Evolutionary conservation across 2,888 invertebrate species (phyloP).

Genomic region (Polydesmus complanatus): DNA sequence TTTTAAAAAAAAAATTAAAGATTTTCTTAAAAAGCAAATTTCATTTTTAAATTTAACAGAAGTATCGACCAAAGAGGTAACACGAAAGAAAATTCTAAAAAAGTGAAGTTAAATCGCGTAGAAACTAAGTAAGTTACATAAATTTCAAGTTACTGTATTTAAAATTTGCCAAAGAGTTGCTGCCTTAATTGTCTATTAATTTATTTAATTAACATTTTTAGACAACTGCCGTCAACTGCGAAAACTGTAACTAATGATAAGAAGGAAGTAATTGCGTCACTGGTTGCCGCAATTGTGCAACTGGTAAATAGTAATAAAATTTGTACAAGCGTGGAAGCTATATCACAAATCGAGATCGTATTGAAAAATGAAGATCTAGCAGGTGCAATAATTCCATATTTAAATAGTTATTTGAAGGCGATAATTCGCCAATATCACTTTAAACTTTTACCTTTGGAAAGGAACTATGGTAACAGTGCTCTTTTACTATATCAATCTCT

Average conservation of each 20-base stretch:
- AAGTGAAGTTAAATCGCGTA: conserved; percentile 2
- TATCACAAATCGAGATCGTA: conserved; percentile 54
- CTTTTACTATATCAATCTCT: conserved; percentile 32
- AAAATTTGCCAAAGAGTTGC: no score
- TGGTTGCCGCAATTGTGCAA: conserved; percentile 43
- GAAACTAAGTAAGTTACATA: neutral
- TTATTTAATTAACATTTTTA: no score
- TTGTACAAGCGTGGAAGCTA: conserved; percentile 46
- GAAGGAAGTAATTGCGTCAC: conserved; percentile 30
- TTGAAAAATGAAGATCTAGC: conserved; percentile 34
- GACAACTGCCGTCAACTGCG: conserved; percentile 27
- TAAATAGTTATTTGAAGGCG: conserved; percentile 50
- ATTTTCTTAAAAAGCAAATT: neutral
- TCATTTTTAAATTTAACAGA: conserved; percentile 25
- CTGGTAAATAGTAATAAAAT: conserved; percentile 51
- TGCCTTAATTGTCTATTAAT: no score
- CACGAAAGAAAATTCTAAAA: no score
- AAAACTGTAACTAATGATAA: conserved; percentile 24
- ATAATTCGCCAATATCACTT: conserved; percentile 46
- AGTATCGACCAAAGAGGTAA: no score
- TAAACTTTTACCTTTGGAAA: conserved; percentile 31
- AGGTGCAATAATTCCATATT: conserved; percentile 39
- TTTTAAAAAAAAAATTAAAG: neutral
- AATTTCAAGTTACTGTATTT: neutral
- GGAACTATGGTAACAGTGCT: conserved; percentile 27